phyloP scores from a whole-genome alignment of 1,140 invertebrate species.

The Danaus plexippus region DNA sequence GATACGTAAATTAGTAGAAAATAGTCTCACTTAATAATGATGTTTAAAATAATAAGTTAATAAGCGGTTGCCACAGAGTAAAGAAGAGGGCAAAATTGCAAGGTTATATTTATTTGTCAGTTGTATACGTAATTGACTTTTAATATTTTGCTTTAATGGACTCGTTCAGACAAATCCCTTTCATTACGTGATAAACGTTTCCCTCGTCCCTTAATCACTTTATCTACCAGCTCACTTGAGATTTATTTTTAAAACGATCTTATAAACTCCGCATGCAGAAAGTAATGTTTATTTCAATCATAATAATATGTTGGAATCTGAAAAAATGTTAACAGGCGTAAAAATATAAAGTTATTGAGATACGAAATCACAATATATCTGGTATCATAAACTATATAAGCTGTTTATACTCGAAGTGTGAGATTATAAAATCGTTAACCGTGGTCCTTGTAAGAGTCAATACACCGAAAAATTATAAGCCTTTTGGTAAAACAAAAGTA shows the following conservation, averaged over 20 bases:
- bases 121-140: constrained; percentile 23
- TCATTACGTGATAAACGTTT: constrained; percentile 42
- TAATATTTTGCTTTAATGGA: constrained; percentile 49
- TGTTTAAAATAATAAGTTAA: no score
- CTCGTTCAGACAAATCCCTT: constrained; percentile 45
- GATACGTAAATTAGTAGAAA: no score
- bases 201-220: constrained; percentile 45
- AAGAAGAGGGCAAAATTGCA: no score
- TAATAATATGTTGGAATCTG: constrained; percentile 17
- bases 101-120: no score
- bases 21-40: constrained; percentile 33
- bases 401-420: constrained; percentile 32
- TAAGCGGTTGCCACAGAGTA: no score
- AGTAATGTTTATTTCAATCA: constrained; percentile 24
- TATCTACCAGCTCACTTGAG: constrained; percentile 32
- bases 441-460: constrained; percentile 47
- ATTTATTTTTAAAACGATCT: constrained; percentile 41
- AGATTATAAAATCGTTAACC: constrained; percentile 47
- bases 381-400: constrained; percentile 45
- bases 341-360: constrained; percentile 24
- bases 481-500: constrained; percentile 38
- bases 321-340: constrained; percentile 35
- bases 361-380: constrained; percentile 37
- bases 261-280: constrained; percentile 39
- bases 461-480: constrained; percentile 50